Conservation (phyloP, 1,140 invertebrate species). For the Drosophila miranda region DNA sequence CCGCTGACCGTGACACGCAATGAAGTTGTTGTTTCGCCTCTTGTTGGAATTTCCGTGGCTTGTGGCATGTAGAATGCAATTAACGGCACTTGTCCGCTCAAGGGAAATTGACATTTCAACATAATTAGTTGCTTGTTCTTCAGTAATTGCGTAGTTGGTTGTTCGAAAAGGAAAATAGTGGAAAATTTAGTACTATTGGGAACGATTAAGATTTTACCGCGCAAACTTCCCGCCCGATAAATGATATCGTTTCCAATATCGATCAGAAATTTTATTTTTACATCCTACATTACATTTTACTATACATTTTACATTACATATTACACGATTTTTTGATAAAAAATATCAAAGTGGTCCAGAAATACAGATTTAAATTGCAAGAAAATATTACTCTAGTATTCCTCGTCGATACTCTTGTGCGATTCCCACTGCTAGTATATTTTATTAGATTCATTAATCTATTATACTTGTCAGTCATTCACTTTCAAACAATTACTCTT, state of each 20-base stretch:
- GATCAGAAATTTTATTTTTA: neutral
- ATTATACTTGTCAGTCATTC: no score
- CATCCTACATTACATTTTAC: neutral
- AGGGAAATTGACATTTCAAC: conserved; percentile 48
- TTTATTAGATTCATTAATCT: no score
- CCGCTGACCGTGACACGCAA: conserved; percentile 65
- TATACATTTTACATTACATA: neutral
- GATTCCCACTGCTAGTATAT: no score
- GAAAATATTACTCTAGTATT: no score
- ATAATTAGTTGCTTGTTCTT: conserved; percentile 41
- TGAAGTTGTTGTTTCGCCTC: conserved; percentile 63
- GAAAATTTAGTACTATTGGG: no score
- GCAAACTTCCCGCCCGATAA: neutral
- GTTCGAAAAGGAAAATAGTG: neutral
- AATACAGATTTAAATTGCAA: no score
- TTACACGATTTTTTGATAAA: no score
- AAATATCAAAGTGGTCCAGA: no score
- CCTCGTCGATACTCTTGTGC: no score
- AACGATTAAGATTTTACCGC: neutral
- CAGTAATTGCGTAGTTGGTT: conserved; percentile 5
- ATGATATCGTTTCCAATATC: neutral
- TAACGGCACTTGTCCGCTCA: conserved; percentile 64
- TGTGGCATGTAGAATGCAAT: conserved; percentile 60
- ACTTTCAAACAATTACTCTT: no score
- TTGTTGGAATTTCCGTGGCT: conserved; percentile 46